These are phyloP conservation scores for Macroramphosus scolopax DNA, from an alignment of 2,797 vertebrate genomes.

Conservation along the genomic window DNA sequence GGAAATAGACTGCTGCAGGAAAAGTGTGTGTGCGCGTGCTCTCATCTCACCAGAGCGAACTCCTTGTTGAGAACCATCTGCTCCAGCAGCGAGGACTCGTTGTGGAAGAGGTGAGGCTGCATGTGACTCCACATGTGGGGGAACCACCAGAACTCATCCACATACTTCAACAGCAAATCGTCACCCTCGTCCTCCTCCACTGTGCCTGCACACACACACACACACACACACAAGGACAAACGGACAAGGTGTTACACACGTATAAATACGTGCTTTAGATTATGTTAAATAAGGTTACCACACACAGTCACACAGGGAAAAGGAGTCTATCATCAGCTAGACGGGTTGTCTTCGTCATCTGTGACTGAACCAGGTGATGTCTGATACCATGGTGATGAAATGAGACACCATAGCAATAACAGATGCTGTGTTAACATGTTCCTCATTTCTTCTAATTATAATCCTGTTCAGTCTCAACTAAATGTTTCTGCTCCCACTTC, in stretches of 20 bases:
- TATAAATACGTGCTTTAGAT: not conserved
- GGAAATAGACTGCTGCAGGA: conserved; percentile 36
- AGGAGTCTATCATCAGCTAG: conserved; percentile 8
- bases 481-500: conserved; percentile 2
- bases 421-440: conserved; percentile 15
- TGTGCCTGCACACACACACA: conserved; percentile 66
- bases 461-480: conserved; percentile 23
- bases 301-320: not conserved
- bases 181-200: conserved; percentile 92
- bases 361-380: conserved; percentile 42
- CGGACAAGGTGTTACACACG: conserved; percentile 12
- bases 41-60: conserved; percentile 88
- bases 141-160: conserved; percentile 98
- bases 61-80: conserved; percentile 99
- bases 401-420: conserved; percentile 20
- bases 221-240: conserved; percentile 21
- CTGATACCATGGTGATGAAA: conserved; percentile 49
- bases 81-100: conserved; percentile 90
- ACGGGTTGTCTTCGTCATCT: conserved; percentile 22
- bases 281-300: not conserved
- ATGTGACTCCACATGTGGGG: conserved; percentile 99
- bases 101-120: conserved; percentile 98
- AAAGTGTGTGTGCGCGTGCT: conserved; percentile 3
- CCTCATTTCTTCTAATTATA: conserved; percentile 23
- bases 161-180: conserved; percentile 87